These are phyloP conservation scores for Diadegma fenestrale DNA, from an alignment of 2,888 invertebrate species.

Conservation along the genomic window DNA sequence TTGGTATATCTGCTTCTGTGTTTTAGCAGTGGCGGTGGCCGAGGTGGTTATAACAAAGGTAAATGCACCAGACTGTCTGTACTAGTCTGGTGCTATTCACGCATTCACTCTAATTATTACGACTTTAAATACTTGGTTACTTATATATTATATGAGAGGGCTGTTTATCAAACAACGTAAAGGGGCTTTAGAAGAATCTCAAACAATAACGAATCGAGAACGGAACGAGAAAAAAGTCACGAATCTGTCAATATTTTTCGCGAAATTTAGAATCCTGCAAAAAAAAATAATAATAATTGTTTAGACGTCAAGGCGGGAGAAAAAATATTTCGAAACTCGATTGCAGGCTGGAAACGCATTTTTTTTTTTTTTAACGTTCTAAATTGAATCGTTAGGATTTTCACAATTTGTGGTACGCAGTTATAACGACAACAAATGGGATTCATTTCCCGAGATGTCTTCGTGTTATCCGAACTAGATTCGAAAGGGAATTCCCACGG, in stretches of 20 bases:
- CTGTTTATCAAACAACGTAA: constrained; percentile 74
- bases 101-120: constrained; percentile 85
- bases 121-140: constrained; percentile 83
- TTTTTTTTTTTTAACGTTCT: constrained; percentile 1
- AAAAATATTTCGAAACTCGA: background rate
- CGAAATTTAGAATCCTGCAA: background rate
- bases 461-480: background rate
- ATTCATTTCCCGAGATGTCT: background rate
- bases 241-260: background rate
- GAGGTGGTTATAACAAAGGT: constrained; percentile 99
- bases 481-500: background rate
- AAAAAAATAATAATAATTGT: background rate
- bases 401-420: background rate
- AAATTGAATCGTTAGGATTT: background rate
- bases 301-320: background rate
- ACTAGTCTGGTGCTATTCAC: constrained; percentile 91
- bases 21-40: constrained; percentile 97
- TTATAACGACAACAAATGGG: background rate
- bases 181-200: background rate
- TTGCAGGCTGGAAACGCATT: background rate
- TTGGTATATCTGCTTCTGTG: constrained; percentile 93
- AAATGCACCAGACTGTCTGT: constrained; percentile 92
- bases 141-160: constrained; percentile 84
- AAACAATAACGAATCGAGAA: background rate
- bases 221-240: background rate